Evolutionary conservation across 2,888 invertebrate genomes (phyloP), one percentile per base, ranked within the genome.

Genomic region (Mesorhabditis spiculigera): DNA sequence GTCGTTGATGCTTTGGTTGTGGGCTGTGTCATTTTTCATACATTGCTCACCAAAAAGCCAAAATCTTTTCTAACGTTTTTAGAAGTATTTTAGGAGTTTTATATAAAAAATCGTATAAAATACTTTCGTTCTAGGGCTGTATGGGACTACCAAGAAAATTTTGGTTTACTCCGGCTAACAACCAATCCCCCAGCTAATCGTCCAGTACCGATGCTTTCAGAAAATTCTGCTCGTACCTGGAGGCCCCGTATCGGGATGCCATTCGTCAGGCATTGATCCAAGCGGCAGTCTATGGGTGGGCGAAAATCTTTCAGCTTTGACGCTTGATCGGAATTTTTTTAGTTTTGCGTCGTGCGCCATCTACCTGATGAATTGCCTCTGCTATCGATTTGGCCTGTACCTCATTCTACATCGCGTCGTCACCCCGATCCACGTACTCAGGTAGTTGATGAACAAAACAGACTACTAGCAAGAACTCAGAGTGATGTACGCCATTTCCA

Each of bases 361-460:
- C 6, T 86, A 79, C 74, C 85, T 87, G 70, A 80, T 86, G 44
- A 87, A 86, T 73, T 86, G 86, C 5, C 85, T 83, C 41, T 74
- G 85, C 10, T 87, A 87, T 72, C 75, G 81, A 42, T 85, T 84
- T 71, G 87, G 87, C 42, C 80, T 85, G 4, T 81, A 81, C 50
- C 78, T 87, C 44, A 87, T 90, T 13, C 82, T 86, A 72, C 78
- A 85, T 42, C 86, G 84, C n/a, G 85, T 87, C 28, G 87, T 88
- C 85, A 77, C 79, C 2, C 84, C 87, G 4, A 78, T 86, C 16
- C 76, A 82, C 71, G 86, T 87, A 28, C 87, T 86, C 79, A 83
- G 86, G 87, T 86, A 73, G 44, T n/a, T 43, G n/a, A 50, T 2
- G n/a, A 50, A 50, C 16, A 63, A 41, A n/a, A 5, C 41, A 5